Evolutionary conservation across 1,140 invertebrate species (phyloP).

Genomic region (Pteromalus puparum): DNA sequence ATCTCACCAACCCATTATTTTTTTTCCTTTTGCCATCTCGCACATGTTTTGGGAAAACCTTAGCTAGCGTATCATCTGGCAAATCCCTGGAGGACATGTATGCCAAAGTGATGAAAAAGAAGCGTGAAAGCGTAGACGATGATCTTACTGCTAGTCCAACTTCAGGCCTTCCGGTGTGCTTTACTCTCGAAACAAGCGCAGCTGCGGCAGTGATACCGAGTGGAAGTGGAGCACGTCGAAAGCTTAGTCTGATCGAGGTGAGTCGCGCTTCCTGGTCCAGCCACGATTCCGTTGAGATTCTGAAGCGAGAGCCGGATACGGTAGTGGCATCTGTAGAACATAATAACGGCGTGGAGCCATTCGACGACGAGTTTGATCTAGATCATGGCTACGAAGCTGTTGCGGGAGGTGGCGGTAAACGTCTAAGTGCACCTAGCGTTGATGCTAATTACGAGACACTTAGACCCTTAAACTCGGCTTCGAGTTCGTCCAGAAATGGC

Average conservation of each 20-base stretch:
- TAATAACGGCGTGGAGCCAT: constrained; percentile 41
- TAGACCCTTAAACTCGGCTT: constrained; percentile 70
- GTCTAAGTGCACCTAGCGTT: constrained; percentile 71
- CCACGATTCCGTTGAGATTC: constrained; percentile 74
- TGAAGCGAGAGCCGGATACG: constrained; percentile 64
- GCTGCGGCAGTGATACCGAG: constrained; percentile 10
- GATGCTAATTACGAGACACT: constrained; percentile 85
- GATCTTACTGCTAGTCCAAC: constrained; percentile 5
- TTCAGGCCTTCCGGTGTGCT: neutral
- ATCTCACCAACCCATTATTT: neutral
- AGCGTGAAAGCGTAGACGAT: constrained; percentile 66
- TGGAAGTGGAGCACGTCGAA: constrained; percentile 31
- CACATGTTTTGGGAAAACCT: neutral
- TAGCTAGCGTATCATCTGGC: constrained; percentile 59
- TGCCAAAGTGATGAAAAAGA: constrained; percentile 87
- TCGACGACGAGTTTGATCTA: constrained; percentile 56
- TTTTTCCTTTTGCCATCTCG: neutral
- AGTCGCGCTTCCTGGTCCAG: constrained; percentile 72
- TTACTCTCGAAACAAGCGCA: neutral
- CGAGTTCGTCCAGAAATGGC: constrained; percentile 67
- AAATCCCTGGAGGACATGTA: constrained; percentile 90
- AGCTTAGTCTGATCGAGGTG: constrained; percentile 66
- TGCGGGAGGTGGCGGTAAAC: constrained; percentile 13
- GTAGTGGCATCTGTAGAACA: neutral
- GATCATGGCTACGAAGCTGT: constrained; percentile 71